Base-by-base conservation (phyloP, 2,113 vertebrate species). In the Paratilapia polleni region DNA sequence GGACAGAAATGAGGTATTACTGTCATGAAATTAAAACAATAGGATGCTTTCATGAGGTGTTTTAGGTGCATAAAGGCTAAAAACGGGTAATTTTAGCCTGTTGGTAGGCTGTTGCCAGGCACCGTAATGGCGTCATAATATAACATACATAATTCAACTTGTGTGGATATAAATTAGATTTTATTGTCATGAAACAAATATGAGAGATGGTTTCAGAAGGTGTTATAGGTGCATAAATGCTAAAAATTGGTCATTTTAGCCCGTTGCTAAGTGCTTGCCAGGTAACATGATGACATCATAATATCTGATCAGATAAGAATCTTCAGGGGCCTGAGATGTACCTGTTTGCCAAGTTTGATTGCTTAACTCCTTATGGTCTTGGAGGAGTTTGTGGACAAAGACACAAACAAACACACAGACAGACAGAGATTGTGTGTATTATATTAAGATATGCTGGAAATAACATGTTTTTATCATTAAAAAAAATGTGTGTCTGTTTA, bases 181-280 rank as follows among this genome's bases (percentile, higher is more conserved):
- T 11, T 47, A 17, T 26, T 68, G 14, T 22, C 47, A 22, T 68
- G 0, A 68, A 47, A 68, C 11, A 68, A 47, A 68, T 26, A 7
- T 1, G 10, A 26, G 1, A 19, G 11, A 28, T 47, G 13, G 14
- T 38, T 47, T 68, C 0, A 26, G 9, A 26, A 47, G 38, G 5
- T 47, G 22, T 68, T 47, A 26, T 19, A 11, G n/a, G 28, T 66
- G 38, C 38, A 26, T 68, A 26, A 19, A 43, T 4, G 14, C 41
- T 4, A 43, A 66, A 47, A 17, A 66, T 4, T 3, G 9, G 28
- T 31, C 15, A 68, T 68, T 11, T 68, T 47, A 47, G 64, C 0
- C 22, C 24, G 41, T 68, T 68, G 22, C 22, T 22, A 68, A 36
- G 61, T 63, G 61, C 17, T 63, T 63, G 63, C 14, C 17, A 5